These are phyloP conservation scores for Grallaria varia DNA, from an alignment of 2,113 vertebrate species.

Conservation along the genomic window DNA sequence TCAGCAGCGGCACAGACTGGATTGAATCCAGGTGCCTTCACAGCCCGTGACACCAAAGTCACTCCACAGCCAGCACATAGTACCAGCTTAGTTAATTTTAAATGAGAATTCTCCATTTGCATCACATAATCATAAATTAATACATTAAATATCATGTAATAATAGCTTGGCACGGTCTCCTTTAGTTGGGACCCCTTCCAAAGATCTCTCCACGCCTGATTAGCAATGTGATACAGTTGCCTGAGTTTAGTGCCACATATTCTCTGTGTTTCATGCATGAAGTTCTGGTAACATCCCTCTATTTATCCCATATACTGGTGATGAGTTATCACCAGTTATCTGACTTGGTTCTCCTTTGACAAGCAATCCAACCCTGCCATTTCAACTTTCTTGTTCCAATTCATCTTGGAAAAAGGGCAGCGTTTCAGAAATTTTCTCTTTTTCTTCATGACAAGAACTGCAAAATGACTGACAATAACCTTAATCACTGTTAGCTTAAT, in stretches of 20 bases:
- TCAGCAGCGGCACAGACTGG: background rate
- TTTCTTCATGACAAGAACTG: background rate
- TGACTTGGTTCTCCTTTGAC: background rate
- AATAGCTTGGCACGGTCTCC: background rate
- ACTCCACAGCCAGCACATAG: background rate
- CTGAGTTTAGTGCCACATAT: background rate
- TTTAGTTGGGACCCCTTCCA: background rate
- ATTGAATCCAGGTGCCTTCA: background rate
- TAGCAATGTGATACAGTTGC: background rate
- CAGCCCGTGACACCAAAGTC: background rate
- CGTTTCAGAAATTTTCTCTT: background rate
- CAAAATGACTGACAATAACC: background rate
- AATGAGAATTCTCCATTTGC: background rate
- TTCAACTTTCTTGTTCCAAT: background rate
- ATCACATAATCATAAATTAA: background rate
- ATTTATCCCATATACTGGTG: background rate
- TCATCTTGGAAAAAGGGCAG: background rate
- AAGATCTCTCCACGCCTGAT: background rate
- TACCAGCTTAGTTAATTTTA: background rate
- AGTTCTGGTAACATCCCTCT: background rate
- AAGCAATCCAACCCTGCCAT: accelerated
- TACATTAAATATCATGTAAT: background rate
- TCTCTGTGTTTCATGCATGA: background rate
- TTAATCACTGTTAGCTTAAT: background rate
- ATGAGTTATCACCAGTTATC: background rate